Conservation (phyloP, 2,797 vertebrate species). For the Ptychadena robeensis region DNA sequence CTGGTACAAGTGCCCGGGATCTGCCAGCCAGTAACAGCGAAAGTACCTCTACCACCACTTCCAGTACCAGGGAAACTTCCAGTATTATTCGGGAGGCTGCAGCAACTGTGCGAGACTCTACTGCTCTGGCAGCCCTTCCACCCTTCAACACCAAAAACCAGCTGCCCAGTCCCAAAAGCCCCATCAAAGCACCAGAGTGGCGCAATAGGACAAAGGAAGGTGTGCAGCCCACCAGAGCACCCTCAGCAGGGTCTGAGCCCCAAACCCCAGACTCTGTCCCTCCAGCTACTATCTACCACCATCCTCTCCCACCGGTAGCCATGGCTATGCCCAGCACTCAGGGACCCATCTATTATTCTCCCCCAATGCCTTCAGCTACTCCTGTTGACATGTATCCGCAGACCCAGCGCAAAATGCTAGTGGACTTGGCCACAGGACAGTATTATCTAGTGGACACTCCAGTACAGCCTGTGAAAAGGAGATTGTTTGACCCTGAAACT, state of each 20-base stretch:
- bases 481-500: constrained; percentile 92
- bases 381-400: constrained; percentile 74
- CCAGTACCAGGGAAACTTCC: constrained; percentile 48
- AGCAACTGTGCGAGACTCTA: constrained; percentile 50
- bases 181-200: constrained; percentile 67
- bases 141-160: constrained; percentile 65
- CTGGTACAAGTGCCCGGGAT: constrained; percentile 38
- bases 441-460: constrained; percentile 95
- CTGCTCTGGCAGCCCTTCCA: constrained; percentile 69
- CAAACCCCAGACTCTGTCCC: constrained; percentile 68
- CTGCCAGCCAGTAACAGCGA: constrained; percentile 55
- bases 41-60: constrained; percentile 26
- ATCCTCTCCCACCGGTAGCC: constrained; percentile 70
- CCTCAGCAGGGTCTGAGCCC: constrained; percentile 59
- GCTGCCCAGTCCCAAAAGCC: constrained; percentile 66
- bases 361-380: constrained; percentile 70
- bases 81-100: constrained; percentile 50
- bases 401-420: constrained; percentile 90
- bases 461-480: constrained; percentile 80
- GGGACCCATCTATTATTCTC: constrained; percentile 78
- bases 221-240: constrained; percentile 39
- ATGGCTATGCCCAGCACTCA: constrained; percentile 72
- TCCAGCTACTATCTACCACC: constrained; percentile 78
- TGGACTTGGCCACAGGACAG: constrained; percentile 92
- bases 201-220: constrained; percentile 61